Conservation (phyloP, 2,888 invertebrate species). For the Agrochola macilenta region DNA sequence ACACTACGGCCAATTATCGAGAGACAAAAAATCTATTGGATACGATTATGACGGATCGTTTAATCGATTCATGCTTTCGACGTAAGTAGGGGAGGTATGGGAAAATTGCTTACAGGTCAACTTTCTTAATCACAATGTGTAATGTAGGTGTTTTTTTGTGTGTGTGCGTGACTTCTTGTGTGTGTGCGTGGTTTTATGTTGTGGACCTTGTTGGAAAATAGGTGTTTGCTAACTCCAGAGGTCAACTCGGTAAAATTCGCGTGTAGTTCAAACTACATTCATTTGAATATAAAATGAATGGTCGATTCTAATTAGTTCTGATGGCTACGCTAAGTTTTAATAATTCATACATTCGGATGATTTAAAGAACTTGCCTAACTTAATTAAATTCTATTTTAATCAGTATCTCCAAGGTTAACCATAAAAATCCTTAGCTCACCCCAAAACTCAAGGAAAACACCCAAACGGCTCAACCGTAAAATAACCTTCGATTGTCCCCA, state of each 20-base stretch:
- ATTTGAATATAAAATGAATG: constrained; percentile 1
- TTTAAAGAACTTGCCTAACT: not conserved
- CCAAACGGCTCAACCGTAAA: constrained; percentile 81
- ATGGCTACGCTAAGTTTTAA: not conserved
- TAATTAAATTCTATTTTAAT: not conserved
- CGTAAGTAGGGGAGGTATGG: constrained; percentile 77
- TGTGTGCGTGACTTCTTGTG: constrained; percentile 47
- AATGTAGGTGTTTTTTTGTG: constrained; percentile 50
- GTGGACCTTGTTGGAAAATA: constrained; percentile 49
- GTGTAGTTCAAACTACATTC: not conserved
- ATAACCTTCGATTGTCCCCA: constrained; percentile 78
- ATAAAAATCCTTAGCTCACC: constrained; percentile 26
- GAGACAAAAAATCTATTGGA: constrained; percentile 77
- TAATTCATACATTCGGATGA: not conserved
- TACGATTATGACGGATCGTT: constrained; percentile 81
- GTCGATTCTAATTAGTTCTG: not conserved
- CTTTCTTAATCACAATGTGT: constrained; percentile 78
- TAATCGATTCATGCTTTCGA: constrained; percentile 80
- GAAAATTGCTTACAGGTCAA: constrained; percentile 80
- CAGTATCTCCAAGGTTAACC: not conserved
- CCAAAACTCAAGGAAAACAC: constrained; percentile 43
- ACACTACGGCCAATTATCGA: constrained; percentile 76
- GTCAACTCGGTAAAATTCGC: not conserved
- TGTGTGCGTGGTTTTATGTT: constrained; percentile 35
- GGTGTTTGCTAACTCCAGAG: not conserved